These are phyloP conservation scores for Parazoanthus darwini DNA, from an alignment of 92 coral and sea anemone genomes.

Conservation along the genomic window DNA sequence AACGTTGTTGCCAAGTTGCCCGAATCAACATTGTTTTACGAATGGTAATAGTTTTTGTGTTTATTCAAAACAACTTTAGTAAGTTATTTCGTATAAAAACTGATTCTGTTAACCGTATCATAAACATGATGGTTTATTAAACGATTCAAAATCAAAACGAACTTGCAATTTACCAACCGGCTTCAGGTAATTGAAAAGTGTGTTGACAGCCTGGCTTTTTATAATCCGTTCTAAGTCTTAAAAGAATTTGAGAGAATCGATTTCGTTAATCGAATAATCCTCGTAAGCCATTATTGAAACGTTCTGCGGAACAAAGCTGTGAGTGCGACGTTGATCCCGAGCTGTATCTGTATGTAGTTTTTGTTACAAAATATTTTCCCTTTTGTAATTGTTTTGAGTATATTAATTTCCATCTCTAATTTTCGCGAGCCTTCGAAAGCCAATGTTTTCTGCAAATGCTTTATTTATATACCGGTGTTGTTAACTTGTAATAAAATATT, in stretches of 20 bases:
- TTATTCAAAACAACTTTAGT: neutral
- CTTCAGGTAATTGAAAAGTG: neutral
- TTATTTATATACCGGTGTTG: no score
- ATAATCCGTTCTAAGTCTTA: neutral
- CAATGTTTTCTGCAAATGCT: no score
- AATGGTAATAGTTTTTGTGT: neutral
- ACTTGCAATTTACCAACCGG: neutral
- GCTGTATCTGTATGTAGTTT: neutral
- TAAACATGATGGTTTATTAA: neutral
- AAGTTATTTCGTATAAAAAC: neutral
- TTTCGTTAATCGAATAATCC: slow-evolving; percentile 20
- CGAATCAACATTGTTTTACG: neutral
- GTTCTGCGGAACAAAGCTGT: neutral
- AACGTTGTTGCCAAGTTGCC: neutral
- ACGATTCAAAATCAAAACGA: neutral
- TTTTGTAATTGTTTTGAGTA: no score
- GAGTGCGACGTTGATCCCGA: neutral
- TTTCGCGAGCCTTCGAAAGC: neutral
- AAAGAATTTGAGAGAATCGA: slow-evolving; percentile 12
- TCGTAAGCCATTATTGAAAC: neutral
- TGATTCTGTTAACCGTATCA: neutral
- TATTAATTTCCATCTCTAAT: no score
- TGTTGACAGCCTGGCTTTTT: neutral
- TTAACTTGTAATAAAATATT: neutral
- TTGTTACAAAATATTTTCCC: no score